Percentiles rank a stretch among this genome's conserved stretches.
These are phyloP conservation scores for Polypterus senegalus DNA, from an alignment of 2,113 vertebrate genomes.

Conservation along the genomic window DNA sequence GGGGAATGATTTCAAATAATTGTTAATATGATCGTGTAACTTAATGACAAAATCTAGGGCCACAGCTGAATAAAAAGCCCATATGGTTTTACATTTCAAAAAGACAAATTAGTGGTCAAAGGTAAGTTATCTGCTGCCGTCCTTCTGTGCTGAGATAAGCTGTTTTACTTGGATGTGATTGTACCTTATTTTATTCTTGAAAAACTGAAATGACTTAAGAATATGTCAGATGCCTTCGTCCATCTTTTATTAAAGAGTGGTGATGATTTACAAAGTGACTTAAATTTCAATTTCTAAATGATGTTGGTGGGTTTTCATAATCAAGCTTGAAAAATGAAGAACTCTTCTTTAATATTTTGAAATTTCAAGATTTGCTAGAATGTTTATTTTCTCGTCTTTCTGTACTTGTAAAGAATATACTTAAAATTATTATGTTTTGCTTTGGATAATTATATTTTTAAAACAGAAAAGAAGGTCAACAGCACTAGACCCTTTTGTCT, in stretches of 20 bases:
- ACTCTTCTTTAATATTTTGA: too few relatives aligned
- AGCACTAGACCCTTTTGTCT: too few relatives aligned
- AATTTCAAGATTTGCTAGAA: too few relatives aligned
- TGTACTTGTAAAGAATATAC: too few relatives aligned
- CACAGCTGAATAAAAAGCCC: constrained; percentile 12
- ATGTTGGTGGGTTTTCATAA: constrained; percentile 15
- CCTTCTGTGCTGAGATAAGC: constrained; percentile 13
- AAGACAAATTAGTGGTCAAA: constrained; percentile 24
- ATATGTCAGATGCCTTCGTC: neutral
- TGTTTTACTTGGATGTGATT: constrained; percentile 15
- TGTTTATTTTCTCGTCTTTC: too few relatives aligned
- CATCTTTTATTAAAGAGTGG: constrained; percentile 6
- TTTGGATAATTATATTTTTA: too few relatives aligned
- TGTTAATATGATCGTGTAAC: neutral
- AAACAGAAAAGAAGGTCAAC: too few relatives aligned
- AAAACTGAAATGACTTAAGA: neutral
- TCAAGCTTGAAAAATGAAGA: neutral
- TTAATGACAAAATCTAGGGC: neutral
- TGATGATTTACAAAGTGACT: constrained; percentile 4
- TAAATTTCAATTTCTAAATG: constrained; percentile 9
- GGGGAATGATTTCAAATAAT: constrained; percentile 15
- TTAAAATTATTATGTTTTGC: too few relatives aligned
- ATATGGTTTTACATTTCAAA: constrained; percentile 12
- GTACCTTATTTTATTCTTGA: constrained; percentile 2
- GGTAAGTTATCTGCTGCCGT: constrained; percentile 29